phyloP scores from a whole-genome alignment of 2,113 vertebrate species.

The Nothocercus nigrocapillus region DNA sequence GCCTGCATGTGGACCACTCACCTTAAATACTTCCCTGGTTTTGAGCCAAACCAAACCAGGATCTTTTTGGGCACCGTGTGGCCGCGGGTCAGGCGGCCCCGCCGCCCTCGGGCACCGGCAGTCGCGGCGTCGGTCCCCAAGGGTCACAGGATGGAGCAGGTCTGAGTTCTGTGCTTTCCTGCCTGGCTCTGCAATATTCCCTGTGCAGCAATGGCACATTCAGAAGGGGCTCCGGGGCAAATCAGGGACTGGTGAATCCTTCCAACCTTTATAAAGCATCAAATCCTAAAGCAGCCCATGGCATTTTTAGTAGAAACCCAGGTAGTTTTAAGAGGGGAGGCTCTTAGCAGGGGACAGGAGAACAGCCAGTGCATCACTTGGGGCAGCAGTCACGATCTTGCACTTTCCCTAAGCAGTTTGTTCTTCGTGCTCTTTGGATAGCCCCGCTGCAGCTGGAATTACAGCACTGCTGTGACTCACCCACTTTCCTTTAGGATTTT shows the following conservation, averaged over 20 bases:
- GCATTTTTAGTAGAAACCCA: too few relatives aligned
- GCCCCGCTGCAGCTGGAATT: not conserved
- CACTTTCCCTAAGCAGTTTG: not conserved
- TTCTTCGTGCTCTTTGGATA: not conserved
- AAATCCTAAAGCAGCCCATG: not conserved
- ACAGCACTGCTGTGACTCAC: not conserved
- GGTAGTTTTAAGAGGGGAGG: not conserved
- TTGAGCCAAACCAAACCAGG: not conserved
- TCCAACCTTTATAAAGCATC: fast-evolving
- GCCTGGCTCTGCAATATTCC: too few relatives aligned
- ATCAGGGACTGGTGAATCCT: not conserved
- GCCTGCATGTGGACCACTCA: not conserved
- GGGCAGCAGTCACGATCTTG: not conserved
- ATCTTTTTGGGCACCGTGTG: not conserved
- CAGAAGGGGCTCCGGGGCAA: not conserved
- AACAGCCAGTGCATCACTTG: fast-evolving
- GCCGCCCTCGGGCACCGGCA: not conserved
- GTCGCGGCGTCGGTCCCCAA: not conserved
- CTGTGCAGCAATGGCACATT: not conserved
- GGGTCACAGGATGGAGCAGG: too few relatives aligned
- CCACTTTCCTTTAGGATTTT: not conserved
- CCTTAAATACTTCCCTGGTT: conserved; percentile 4
- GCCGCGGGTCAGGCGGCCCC: fast-evolving
- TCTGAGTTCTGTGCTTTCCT: too few relatives aligned
- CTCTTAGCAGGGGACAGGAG: not conserved